A percentile compares a stretch with the other conserved stretches of the same genome.
Evolutionary conservation across 2,113 vertebrate genomes (phyloP).

Genomic region (Riparia riparia): DNA sequence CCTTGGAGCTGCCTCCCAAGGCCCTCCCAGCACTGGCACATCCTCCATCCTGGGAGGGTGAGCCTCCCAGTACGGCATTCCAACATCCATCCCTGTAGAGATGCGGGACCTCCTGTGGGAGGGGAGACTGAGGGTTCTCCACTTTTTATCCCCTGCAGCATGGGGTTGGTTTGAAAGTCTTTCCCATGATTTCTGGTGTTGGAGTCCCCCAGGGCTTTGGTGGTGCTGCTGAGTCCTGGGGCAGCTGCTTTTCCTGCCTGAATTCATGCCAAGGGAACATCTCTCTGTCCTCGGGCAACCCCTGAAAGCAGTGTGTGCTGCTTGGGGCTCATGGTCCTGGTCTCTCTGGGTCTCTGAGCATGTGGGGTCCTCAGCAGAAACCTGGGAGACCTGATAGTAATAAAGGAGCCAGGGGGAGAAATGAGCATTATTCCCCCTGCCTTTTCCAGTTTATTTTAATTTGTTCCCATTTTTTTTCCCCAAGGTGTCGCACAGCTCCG

Average conservation of each 20-base stretch:
- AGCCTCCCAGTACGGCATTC: fast-evolving
- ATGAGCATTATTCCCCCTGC: fast-evolving
- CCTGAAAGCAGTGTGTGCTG: fast-evolving
- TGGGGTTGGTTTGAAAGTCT: not conserved
- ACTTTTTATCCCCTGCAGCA: not conserved
- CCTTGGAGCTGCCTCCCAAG: fast-evolving
- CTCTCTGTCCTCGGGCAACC: fast-evolving
- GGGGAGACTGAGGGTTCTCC: fast-evolving
- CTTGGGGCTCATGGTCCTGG: fast-evolving
- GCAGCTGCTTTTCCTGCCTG: not conserved
- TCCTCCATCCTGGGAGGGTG: not conserved
- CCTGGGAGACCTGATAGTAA: not conserved
- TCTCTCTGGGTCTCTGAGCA: not conserved
- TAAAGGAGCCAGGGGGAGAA: not conserved
- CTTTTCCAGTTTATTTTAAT: not conserved
- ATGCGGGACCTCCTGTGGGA: not conserved
- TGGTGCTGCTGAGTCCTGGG: not conserved
- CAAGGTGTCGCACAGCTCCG: not conserved
- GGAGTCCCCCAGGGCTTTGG: not conserved
- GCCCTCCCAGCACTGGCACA: fast-evolving
- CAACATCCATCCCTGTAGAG: fast-evolving
- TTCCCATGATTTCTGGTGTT: not conserved
- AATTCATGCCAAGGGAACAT: fast-evolving
- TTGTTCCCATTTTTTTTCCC: not conserved
- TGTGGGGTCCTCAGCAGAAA: not conserved